A percentile compares a stretch with the other conserved stretches of the same genome.
Conservation (phyloP, 2,113 vertebrate species). For the Shinisaurus crocodilurus region DNA sequence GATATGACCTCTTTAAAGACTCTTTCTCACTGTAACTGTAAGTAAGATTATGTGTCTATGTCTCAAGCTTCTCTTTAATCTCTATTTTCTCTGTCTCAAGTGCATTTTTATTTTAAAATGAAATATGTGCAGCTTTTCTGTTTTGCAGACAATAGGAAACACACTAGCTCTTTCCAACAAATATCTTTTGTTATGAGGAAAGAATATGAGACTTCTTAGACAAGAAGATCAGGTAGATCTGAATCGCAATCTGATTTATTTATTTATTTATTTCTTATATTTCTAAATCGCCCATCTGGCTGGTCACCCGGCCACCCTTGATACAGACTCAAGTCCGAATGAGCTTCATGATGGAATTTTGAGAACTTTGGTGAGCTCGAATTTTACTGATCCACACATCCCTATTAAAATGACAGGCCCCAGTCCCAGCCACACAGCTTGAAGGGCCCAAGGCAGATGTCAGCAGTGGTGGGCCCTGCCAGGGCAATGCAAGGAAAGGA, state of each 20-base stretch:
- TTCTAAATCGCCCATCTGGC: too few species aligned
- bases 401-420: too few species aligned
- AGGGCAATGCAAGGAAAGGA: background rate
- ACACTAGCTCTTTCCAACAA: background rate
- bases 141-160: background rate
- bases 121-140: background rate
- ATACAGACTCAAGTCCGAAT: too few species aligned
- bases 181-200: background rate
- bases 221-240: background rate
- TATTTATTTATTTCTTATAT: too few species aligned
- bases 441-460: too few species aligned
- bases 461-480: too few species aligned
- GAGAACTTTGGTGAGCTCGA: too few species aligned
- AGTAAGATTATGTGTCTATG: background rate
- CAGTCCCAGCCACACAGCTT: too few species aligned
- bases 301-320: too few species aligned
- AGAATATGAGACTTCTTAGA: background rate
- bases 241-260: too few species aligned
- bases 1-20: background rate
- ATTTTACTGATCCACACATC: too few species aligned
- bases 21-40: conserved; percentile 1
- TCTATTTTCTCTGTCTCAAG: background rate
- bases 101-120: background rate
- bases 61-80: background rate
- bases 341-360: too few species aligned